Base-by-base conservation (phyloP, 1,140 invertebrate species). In the Octopus sinensis region DNA sequence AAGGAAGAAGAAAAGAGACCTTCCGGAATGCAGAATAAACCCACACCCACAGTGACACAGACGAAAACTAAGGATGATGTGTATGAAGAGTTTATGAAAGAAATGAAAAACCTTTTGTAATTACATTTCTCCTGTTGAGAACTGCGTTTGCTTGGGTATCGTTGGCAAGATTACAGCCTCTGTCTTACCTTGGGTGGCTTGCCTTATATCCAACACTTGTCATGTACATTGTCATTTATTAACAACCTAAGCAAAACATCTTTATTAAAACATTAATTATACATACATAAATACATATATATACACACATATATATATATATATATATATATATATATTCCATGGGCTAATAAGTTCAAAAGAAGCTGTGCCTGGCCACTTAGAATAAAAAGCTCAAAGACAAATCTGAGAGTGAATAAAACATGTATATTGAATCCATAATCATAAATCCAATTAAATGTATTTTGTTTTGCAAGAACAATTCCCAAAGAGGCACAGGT, bases 51-150 rank as follows among this genome's bases (percentile, higher is more conserved):
- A 3, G 81, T 86, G 10, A 79, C 86, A n/a, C 85, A 87, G 53
- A 92, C 92, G 84, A 94, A 93, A 68, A 98, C 95, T 62, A 99
- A 99, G 90, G 97, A 99, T 88, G 97, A 99, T 89, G 97, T 97
- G 56, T 99, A 99, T 88, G 94, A 96, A 91, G 96, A 97, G 89
- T 99, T 99, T 90, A 98, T 99, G 97, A 95, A 95, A 91, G 97
- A 99, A 93, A 98, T 99, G 97, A 94, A 98, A 91, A 96, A 95
- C 71, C 91, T 98, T 52, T 92, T 98, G 87, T 98, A 86, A 89
- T 62, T 62, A 17, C 10, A 62, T 1, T 12, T 23, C 17, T 43
- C 17, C 6, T 43, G 51, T 23, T 43, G 30, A 43, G 30, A 43
- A 43, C 30, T 43, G 30, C 3, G 30, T 43, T 43, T 43, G 30